Percentiles rank a stretch among this genome's conserved stretches.
Conservation (phyloP, 2,888 invertebrate species). For the Cephalotes varians region DNA sequence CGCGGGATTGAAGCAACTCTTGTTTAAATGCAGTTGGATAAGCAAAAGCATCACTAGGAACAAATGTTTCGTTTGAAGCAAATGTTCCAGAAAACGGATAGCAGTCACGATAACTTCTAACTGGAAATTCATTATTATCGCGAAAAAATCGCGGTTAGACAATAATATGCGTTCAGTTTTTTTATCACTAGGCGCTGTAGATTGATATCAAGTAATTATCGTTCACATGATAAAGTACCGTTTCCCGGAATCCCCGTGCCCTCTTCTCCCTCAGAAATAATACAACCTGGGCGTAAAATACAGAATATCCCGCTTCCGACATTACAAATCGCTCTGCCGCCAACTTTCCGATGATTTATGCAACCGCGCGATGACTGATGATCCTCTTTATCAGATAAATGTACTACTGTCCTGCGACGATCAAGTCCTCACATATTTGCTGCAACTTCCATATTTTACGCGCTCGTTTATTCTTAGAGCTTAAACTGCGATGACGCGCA, state of each 20-base stretch:
- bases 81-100: conserved; percentile 3
- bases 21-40: background rate
- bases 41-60: background rate
- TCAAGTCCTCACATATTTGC: conserved; percentile 42
- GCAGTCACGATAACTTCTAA: background rate
- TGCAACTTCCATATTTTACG: conserved; percentile 38
- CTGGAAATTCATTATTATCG: conserved; percentile 15
- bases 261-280: conserved; percentile 15
- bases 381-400: conserved; percentile 52
- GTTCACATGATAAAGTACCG: conserved; percentile 31
- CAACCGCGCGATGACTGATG: conserved; percentile 46
- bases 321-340: conserved; percentile 49
- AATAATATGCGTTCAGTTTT: conserved; percentile 11
- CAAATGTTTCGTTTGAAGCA: conserved; percentile 7
- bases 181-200: background rate
- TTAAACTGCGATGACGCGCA: background rate
- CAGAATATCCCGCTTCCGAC: conserved; percentile 23
- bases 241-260: background rate
- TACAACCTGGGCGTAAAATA: conserved; percentile 19
- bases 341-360: conserved; percentile 55
- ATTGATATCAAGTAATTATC: conserved; percentile 31
- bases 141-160: background rate
- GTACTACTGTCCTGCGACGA: conserved; percentile 42
- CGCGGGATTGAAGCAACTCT: background rate
- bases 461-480: conserved; percentile 22